Base-by-base conservation (phyloP, 2,888 invertebrate species). In the Chymomyza caudatula region DNA sequence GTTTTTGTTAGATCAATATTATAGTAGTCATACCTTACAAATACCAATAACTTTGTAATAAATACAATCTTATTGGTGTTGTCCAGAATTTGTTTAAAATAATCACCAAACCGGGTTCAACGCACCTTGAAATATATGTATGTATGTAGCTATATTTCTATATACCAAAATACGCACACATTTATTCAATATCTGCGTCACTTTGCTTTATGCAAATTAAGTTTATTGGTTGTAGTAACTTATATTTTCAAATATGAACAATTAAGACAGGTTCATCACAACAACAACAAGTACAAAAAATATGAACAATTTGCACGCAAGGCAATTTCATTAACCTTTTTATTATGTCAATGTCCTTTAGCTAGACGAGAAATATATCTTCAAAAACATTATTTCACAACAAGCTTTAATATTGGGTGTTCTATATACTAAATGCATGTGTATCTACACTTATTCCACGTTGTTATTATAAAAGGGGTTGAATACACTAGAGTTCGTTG, bases 1-100 rank as follows among this genome's bases (percentile, higher is more conserved):
- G n/a, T n/a, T 59, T 8, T 69, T 74, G 75, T 74, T 74, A 49
- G 62, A 74, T 74, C 71, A 74, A 74, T 74, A 74, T 58, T 42
- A 62, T 56, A 59, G 59, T 57, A 63, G 25, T 53, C 55, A 37
- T 58, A 62, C 57, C 60, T 63, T 71, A 70, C 68, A 63, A 19
- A 60, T 51, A n/a, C n/a, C n/a, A n/a, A n/a, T n/a, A n/a, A n/a
- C n/a, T 43, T 62, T 52, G 8, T 52, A 8, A 20, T 61, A 66
- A 37, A 1, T 8, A 3, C 29, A 37, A 37, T 11, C 1, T 2
- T 37, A 4, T 37, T 29, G 29, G 8, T 8, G 8, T 6, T 29
- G 29, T 37, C 11, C 29, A 37, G 11, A 8, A 37, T 37, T 37
- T 37, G 8, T 11, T 11, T 2, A 37, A 37, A 37, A 67, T 58